Evolutionary conservation across 2,113 vertebrate genomes (phyloP).

Genomic region (Labeo rohita): DNA sequence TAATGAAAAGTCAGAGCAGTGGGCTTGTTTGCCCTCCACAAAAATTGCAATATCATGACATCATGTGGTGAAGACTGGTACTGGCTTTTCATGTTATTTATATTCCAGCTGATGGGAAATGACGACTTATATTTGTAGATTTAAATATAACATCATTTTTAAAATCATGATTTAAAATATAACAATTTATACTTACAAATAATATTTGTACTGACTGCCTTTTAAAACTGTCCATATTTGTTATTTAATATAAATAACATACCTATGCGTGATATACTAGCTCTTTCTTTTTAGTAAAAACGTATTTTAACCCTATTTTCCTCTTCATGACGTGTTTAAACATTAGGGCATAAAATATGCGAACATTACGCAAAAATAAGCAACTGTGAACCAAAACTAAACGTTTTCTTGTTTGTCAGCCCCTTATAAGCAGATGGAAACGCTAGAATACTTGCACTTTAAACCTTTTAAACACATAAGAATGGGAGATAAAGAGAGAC

Average conservation of each 20-base stretch:
- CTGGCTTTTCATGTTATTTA: neutral
- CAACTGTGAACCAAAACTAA: neutral
- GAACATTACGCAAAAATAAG: neutral
- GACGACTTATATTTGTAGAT: neutral
- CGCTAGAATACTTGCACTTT: neutral
- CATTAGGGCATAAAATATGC: neutral
- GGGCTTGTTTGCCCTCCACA: neutral
- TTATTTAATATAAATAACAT: neutral
- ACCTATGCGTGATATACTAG: neutral
- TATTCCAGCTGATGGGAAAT: neutral
- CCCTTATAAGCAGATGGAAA: neutral
- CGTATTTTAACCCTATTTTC: neutral
- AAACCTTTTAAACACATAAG: neutral
- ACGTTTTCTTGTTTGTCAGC: neutral
- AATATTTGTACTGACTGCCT: neutral
- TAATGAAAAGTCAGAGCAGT: conserved; percentile 7
- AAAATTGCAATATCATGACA: conserved; percentile 22
- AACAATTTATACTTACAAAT: neutral
- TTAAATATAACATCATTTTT: neutral
- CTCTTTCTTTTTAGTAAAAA: neutral
- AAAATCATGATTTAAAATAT: neutral
- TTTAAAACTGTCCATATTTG: neutral
- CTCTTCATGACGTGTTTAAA: neutral
- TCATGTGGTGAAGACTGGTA: conserved; percentile 22
- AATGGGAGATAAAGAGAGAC: neutral